Percentiles rank a stretch among this genome's conserved stretches.
Conservation (phyloP, 2,797 vertebrate genomes). For the Columba guinea region DNA sequence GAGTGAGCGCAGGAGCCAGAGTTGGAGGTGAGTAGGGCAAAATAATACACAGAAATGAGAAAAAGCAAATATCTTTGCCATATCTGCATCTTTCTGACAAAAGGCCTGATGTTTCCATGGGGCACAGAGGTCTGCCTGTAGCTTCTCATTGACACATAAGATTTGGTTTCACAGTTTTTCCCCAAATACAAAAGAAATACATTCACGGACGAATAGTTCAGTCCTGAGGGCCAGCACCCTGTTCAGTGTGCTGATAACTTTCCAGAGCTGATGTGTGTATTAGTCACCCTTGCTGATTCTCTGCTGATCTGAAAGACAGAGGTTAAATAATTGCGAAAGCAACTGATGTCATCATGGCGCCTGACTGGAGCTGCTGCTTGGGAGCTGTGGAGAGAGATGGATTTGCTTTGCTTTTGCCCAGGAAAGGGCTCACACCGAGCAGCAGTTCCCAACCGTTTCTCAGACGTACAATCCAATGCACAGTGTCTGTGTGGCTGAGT, state of each 20-base stretch:
- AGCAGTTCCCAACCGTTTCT: background rate
- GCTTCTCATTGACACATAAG: fast-evolving
- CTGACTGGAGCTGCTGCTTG: slow-evolving; percentile 14
- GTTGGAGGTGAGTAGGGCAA: background rate
- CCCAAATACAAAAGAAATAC: background rate
- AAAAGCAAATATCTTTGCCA: background rate
- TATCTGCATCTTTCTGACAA: background rate
- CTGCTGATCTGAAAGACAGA: slow-evolving; percentile 46
- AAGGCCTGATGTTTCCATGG: background rate
- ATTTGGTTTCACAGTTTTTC: background rate
- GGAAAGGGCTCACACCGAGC: background rate
- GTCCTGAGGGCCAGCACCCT: background rate
- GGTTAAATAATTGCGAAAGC: slow-evolving; percentile 54
- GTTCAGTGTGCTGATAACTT: background rate
- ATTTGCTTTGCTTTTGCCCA: slow-evolving; percentile 4
- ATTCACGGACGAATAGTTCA: background rate
- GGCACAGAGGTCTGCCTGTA: background rate
- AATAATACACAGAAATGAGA: background rate
- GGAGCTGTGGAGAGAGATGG: background rate
- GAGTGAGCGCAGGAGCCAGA: background rate
- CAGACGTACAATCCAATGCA: background rate
- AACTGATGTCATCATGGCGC: slow-evolving; percentile 49
- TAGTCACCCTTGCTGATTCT: slow-evolving; percentile 58
- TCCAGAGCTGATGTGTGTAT: slow-evolving; percentile 13
- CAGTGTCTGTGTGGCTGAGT: background rate